Evolutionary conservation across 2,113 vertebrate genomes (phyloP).

Genomic region (Eleginops maclovinus): DNA sequence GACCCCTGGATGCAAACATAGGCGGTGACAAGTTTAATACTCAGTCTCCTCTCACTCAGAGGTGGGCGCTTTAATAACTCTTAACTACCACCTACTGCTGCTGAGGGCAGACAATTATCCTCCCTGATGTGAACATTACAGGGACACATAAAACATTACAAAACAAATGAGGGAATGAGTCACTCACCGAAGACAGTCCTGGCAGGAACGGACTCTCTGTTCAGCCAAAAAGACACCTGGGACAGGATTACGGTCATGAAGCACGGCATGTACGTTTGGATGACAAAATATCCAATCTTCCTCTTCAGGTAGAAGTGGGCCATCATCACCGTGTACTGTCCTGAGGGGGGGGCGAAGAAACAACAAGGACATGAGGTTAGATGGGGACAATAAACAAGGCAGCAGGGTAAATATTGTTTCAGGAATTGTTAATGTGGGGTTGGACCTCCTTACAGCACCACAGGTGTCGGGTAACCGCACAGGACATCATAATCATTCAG

Average conservation of each 20-base stretch:
- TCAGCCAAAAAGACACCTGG: conserved; percentile 98
- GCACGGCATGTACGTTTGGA: conserved; percentile 98
- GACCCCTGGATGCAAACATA: conserved; percentile 85
- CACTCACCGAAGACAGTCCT: conserved; percentile 97
- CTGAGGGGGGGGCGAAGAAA: conserved; percentile 73
- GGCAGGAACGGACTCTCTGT: conserved; percentile 96
- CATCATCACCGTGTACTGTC: conserved; percentile 97
- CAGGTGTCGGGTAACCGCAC: neutral
- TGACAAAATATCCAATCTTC: conserved; percentile 98
- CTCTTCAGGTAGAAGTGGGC: conserved; percentile 97
- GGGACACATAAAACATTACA: conserved; percentile 19
- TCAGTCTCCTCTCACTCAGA: conserved; percentile 10
- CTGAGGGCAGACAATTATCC: conserved; percentile 16
- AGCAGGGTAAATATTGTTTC: neutral
- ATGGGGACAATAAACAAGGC: conserved; percentile 16
- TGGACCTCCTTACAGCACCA: conserved; percentile 15
- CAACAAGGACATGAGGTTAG: conserved; percentile 31
- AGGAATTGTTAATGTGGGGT: conserved; percentile 12
- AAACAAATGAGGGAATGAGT: conserved; percentile 12
- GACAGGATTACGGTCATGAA: conserved; percentile 99
- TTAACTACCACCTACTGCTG: conserved; percentile 20
- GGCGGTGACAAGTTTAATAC: conserved; percentile 1
- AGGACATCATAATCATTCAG: neutral
- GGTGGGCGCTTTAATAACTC: conserved; percentile 42
- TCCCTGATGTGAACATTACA: conserved; percentile 35